Percentiles rank a stretch among this genome's conserved stretches.
Evolutionary conservation across 2,888 invertebrate genomes (phyloP).

Genomic region (Trichacis sp.): DNA sequence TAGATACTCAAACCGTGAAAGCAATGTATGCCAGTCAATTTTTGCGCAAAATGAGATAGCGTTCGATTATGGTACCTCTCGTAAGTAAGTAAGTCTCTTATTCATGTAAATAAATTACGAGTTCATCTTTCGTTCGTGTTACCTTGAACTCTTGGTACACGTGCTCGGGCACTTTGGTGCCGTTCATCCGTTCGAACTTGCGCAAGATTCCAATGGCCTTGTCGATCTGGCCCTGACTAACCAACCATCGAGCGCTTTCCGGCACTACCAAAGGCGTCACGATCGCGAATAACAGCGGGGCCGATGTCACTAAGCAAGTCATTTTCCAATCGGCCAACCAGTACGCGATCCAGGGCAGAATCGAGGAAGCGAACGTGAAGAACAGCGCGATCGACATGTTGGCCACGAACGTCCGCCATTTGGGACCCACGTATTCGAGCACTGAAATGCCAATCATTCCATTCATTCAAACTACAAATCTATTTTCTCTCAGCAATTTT

Average conservation of each 20-base stretch:
- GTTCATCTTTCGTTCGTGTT: too few relatives aligned
- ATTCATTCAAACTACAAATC: too few relatives aligned
- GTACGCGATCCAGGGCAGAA: conserved; percentile 88
- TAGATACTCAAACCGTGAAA: too few relatives aligned
- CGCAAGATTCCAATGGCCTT: conserved; percentile 82
- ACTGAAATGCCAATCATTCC: too few relatives aligned
- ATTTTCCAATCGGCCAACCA: conserved; percentile 84
- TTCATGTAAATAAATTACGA: too few relatives aligned
- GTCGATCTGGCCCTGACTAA: conserved; percentile 86
- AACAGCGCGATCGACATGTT: conserved; percentile 92
- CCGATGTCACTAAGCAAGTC: conserved; percentile 83
- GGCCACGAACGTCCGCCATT: conserved; percentile 90
- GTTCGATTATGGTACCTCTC: too few relatives aligned
- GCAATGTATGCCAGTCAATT: too few relatives aligned
- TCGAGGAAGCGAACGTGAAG: conserved; percentile 84
- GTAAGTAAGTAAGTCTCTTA: too few relatives aligned
- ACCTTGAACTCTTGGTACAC: conserved; percentile 82
- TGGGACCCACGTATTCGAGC: conserved; percentile 88
- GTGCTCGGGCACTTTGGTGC: conserved; percentile 79
- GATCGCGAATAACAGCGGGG: conserved; percentile 79
- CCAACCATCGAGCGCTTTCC: conserved; percentile 90
- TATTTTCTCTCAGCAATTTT: too few relatives aligned
- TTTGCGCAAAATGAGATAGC: too few relatives aligned
- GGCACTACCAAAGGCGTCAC: conserved; percentile 84
- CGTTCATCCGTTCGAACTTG: conserved; percentile 85